These are phyloP conservation scores for Lanistes nyassanus DNA, from an alignment of 1,140 invertebrate genomes.

Conservation along the genomic window DNA sequence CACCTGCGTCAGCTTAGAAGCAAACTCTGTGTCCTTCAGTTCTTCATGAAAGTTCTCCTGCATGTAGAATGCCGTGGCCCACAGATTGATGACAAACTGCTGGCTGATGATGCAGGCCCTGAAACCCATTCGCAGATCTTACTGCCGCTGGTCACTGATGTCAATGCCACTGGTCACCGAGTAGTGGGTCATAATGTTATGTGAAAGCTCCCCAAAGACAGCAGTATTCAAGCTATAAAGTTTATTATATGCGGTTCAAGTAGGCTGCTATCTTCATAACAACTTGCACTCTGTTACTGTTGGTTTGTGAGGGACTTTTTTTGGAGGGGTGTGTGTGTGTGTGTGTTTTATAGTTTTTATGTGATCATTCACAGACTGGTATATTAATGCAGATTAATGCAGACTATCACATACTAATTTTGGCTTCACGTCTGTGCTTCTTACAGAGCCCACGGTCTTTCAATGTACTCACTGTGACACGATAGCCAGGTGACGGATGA, in stretches of 20 bases:
- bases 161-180: background rate
- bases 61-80: slow-evolving; percentile 78
- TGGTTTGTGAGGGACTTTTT: no score
- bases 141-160: background rate
- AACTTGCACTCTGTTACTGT: no score
- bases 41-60: slow-evolving; percentile 72
- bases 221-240: no score
- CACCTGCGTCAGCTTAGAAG: slow-evolving; percentile 58
- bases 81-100: slow-evolving; percentile 75
- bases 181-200: no score
- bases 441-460: background rate
- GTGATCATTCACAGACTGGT: background rate
- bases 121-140: slow-evolving; percentile 22
- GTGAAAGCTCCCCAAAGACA: no score
- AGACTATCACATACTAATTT: background rate
- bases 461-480: slow-evolving; percentile 32
- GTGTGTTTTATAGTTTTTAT: background rate
- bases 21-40: slow-evolving; percentile 67
- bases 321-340: no score
- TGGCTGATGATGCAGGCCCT: slow-evolving; percentile 71
- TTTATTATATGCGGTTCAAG: no score
- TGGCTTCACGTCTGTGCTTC: background rate
- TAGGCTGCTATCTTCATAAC: no score
- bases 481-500: slow-evolving; percentile 73
- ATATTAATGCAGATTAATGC: background rate